Evolutionary conservation across 2,113 vertebrate species (phyloP).

Genomic region (Rhynchomys soricoides): DNA sequence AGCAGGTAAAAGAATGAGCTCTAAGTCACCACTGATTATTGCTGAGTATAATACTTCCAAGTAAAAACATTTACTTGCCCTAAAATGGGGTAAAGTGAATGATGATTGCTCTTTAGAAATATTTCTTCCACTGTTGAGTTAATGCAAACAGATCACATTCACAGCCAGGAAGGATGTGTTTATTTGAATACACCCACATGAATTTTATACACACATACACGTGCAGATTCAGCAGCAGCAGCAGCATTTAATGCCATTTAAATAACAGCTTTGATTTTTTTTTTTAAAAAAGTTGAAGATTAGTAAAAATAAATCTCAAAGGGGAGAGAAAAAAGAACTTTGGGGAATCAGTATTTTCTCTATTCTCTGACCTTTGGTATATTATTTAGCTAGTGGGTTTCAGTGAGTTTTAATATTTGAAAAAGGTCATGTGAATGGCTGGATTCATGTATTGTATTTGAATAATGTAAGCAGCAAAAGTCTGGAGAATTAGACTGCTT

Average conservation of each 20-base stretch:
- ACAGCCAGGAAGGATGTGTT: not conserved
- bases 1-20: not conserved
- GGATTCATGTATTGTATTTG: constrained; percentile 55
- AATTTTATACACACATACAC: not conserved
- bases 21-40: not conserved
- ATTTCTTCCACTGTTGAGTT: constrained; percentile 34
- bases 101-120: constrained; percentile 43
- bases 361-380: constrained; percentile 66
- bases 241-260: constrained; percentile 42
- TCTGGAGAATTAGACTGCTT: constrained; percentile 56
- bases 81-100: constrained; percentile 17
- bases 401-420: constrained; percentile 70
- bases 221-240: not conserved
- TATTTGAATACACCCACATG: not conserved
- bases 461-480: constrained; percentile 68
- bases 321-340: not conserved
- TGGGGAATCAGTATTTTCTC: constrained; percentile 57
- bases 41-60: constrained; percentile 22
- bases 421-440: constrained; percentile 66
- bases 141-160: constrained; percentile 38
- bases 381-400: constrained; percentile 71
- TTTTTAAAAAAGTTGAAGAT: constrained; percentile 8
- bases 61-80: constrained; percentile 11
- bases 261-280: constrained; percentile 43
- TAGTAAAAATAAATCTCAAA: constrained; percentile 42